A percentile compares a stretch with the other conserved stretches of the same genome.
phyloP scores from a whole-genome alignment of 2,888 invertebrate genomes.

The Ectemnius continuus region DNA sequence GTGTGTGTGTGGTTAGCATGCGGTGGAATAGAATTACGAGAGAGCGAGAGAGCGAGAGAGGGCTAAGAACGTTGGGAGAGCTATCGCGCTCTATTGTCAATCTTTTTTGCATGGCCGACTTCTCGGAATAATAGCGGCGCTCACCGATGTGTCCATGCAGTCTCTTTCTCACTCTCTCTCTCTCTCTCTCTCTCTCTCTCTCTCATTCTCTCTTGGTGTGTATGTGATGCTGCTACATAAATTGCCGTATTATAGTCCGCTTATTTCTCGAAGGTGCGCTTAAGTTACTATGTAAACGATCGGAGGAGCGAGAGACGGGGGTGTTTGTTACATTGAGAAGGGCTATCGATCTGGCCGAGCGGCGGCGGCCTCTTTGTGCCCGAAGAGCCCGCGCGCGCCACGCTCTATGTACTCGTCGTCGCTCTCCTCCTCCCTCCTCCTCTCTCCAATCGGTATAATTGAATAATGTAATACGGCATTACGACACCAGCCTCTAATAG shows the following conservation, averaged over 20 bases:
- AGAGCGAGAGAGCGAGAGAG: too few relatives aligned
- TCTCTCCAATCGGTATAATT: slow-evolving; percentile 28
- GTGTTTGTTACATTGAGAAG: slow-evolving; percentile 14
- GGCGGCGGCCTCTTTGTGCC: background rate
- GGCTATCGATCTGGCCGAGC: slow-evolving; percentile 10
- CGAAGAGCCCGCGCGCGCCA: background rate
- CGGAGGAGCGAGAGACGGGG: background rate
- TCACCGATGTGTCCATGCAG: too few relatives aligned
- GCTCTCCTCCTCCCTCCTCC: too few relatives aligned
- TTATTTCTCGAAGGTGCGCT: background rate
- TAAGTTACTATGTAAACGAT: slow-evolving; percentile 5
- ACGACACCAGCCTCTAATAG: slow-evolving; percentile 20
- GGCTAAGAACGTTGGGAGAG: too few relatives aligned
- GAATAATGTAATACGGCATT: slow-evolving; percentile 47
- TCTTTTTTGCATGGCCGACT: too few relatives aligned
- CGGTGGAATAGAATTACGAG: too few relatives aligned
- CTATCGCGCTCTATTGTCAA: too few relatives aligned
- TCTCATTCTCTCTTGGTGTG: too few relatives aligned
- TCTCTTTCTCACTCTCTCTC: too few relatives aligned
- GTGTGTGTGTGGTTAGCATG: too few relatives aligned
- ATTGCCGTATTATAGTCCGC: background rate
- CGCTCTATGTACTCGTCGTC: background rate
- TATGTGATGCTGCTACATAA: background rate
- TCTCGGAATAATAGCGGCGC: too few relatives aligned
- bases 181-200: too few relatives aligned